A percentile compares a stretch with the other conserved stretches of the same genome.
These are phyloP conservation scores for Garra rufa DNA, from an alignment of 2,113 vertebrate species.

Conservation along the genomic window DNA sequence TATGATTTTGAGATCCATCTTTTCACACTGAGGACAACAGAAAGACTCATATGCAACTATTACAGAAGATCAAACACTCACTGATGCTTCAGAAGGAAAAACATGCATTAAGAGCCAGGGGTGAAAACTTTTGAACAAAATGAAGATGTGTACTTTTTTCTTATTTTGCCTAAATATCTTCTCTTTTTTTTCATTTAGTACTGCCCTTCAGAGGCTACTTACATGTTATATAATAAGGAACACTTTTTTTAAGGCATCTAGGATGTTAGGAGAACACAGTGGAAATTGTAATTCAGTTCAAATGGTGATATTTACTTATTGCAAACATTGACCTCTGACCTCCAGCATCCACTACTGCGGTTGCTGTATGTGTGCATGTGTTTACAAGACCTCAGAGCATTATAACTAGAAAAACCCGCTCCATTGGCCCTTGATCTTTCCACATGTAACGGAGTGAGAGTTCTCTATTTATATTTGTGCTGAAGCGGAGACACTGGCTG, in stretches of 20 bases:
- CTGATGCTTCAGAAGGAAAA: too few species aligned
- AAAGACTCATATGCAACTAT: too few species aligned
- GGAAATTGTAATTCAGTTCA: background rate
- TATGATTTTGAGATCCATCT: too few species aligned
- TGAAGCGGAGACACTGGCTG: background rate
- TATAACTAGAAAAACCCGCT: background rate
- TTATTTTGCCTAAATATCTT: too few species aligned
- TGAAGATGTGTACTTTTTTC: too few species aligned
- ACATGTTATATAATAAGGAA: background rate
- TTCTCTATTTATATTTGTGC: background rate
- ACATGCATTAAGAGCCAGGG: too few species aligned
- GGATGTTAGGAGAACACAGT: background rate
- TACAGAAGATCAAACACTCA: too few species aligned
- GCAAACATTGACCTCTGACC: background rate
- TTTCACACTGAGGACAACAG: too few species aligned
- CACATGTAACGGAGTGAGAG: background rate
- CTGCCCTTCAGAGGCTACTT: too few species aligned
- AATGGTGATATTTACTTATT: conserved; percentile 1
- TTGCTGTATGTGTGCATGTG: background rate
- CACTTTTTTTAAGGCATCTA: background rate
- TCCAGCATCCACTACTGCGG: background rate
- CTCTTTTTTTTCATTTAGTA: too few species aligned
- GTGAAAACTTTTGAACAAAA: too few species aligned
- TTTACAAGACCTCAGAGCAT: background rate
- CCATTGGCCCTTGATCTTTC: background rate